These are phyloP conservation scores for Petromus typicus DNA, from an alignment of 2,113 vertebrate genomes.

Conservation along the genomic window DNA sequence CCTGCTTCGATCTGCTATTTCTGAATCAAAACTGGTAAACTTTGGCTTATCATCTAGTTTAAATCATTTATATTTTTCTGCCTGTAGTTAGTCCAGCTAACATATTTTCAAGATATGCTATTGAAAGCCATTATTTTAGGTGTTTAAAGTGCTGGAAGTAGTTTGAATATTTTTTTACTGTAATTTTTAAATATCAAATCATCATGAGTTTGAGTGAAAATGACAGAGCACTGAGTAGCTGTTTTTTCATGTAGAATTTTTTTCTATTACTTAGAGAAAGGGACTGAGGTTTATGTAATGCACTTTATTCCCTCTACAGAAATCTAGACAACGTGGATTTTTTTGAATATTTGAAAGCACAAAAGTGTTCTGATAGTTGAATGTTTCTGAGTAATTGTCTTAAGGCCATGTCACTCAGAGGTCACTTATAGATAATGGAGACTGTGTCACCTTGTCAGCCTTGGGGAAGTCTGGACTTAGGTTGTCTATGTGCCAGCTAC, in stretches of 20 bases:
- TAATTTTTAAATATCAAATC: neutral
- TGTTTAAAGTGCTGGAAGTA: neutral
- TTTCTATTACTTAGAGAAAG: conserved; percentile 33
- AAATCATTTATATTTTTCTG: neutral
- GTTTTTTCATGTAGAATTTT: conserved; percentile 16
- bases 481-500: neutral
- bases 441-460: neutral
- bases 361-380: neutral
- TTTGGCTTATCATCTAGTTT: neutral
- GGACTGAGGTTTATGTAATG: neutral
- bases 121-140: neutral
- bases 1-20: neutral
- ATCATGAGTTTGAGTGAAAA: conserved; percentile 21
- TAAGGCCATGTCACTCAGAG: neutral
- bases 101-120: neutral
- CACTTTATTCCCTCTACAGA: neutral
- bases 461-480: neutral
- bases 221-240: neutral
- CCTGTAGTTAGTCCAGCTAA: neutral
- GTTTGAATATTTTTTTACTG: neutral
- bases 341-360: conserved; percentile 11
- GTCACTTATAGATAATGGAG: neutral
- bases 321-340: neutral
- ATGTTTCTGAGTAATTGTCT: conserved; percentile 17
- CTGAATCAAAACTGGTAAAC: neutral